phyloP scores from a whole-genome alignment of 2,797 vertebrate genomes.

The Sitta carolinensis region DNA sequence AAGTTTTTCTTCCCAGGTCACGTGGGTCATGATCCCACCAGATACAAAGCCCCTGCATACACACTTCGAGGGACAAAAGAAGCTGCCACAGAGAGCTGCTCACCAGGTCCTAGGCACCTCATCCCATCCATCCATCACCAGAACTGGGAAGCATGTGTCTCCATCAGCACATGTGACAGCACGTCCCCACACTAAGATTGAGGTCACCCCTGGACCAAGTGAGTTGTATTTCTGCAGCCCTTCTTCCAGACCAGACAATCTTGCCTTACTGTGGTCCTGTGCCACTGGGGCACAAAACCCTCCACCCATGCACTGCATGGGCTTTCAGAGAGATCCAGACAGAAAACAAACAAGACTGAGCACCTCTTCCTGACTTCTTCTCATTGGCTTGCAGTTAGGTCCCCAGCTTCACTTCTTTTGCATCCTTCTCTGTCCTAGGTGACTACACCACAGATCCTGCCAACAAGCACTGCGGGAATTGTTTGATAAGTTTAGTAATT shows the following conservation, averaged over 20 bases:
- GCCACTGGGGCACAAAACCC: too few relatives aligned
- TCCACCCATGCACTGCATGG: too few relatives aligned
- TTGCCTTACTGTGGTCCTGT: too few relatives aligned
- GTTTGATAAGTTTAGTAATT: too few relatives aligned
- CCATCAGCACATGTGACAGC: not conserved
- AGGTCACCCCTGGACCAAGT: not conserved
- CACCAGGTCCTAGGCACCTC: too few relatives aligned
- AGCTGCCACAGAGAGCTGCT: too few relatives aligned
- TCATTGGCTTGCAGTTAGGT: not conserved
- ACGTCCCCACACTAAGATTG: not conserved
- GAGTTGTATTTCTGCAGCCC: not conserved
- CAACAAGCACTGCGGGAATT: too few relatives aligned
- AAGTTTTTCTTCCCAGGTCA: too few relatives aligned
- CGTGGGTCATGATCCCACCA: too few relatives aligned
- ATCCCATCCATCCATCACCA: not conserved
- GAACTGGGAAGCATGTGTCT: not conserved
- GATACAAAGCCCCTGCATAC: too few relatives aligned
- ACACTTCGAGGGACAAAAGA: too few relatives aligned
- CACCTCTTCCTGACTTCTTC: not conserved
- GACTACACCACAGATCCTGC: not conserved
- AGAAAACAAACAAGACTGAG: not conserved
- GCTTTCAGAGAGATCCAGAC: not conserved
- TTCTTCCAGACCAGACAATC: not conserved
- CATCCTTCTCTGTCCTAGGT: not conserved
- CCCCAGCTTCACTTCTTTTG: fast-evolving